Conservation (phyloP, 2,888 invertebrate species). For the Apodemia zela region DNA sequence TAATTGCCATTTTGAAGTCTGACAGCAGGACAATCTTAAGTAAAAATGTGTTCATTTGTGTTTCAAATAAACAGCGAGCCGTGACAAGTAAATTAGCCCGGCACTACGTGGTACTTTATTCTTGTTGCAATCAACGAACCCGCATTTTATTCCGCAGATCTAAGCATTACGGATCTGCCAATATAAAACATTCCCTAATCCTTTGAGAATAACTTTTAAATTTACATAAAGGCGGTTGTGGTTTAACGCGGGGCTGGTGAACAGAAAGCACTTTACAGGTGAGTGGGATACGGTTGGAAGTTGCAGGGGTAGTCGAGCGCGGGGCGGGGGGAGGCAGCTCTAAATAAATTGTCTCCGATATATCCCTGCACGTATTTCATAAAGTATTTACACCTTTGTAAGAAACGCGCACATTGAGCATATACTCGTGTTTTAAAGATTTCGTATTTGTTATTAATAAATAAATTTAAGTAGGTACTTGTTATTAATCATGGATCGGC, state of each 20-base stretch:
- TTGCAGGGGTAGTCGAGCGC: constrained; percentile 27
- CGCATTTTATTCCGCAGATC: constrained; percentile 29
- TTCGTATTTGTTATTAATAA: too few relatives aligned
- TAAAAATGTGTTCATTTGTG: constrained; percentile 14
- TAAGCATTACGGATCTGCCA: constrained; percentile 5
- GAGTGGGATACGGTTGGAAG: constrained; percentile 27
- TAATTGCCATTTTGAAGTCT: constrained; percentile 11
- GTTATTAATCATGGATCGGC: too few relatives aligned
- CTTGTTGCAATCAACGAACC: constrained; percentile 49
- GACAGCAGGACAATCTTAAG: constrained; percentile 1
- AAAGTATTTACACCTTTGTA: constrained; percentile 61
- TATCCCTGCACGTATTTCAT: constrained; percentile 64
- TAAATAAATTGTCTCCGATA: constrained; percentile 70
- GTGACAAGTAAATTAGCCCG: constrained; percentile 52
- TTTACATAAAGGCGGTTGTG: constrained; percentile 8
- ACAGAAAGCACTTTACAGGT: constrained; percentile 1
- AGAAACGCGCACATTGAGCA: constrained; percentile 42
- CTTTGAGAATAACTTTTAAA: constrained; percentile 20
- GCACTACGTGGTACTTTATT: constrained; percentile 40
- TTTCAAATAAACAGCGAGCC: constrained; percentile 15
- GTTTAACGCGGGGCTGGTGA: neutral
- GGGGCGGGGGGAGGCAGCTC: constrained; percentile 45
- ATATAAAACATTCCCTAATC: constrained; percentile 21
- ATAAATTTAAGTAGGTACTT: too few relatives aligned
- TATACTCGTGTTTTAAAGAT: too few relatives aligned